A percentile compares a stretch with the other conserved stretches of the same genome.
These are phyloP conservation scores for Pyrocoelia pectoralis DNA, from an alignment of 2,888 invertebrate genomes.

Conservation along the genomic window DNA sequence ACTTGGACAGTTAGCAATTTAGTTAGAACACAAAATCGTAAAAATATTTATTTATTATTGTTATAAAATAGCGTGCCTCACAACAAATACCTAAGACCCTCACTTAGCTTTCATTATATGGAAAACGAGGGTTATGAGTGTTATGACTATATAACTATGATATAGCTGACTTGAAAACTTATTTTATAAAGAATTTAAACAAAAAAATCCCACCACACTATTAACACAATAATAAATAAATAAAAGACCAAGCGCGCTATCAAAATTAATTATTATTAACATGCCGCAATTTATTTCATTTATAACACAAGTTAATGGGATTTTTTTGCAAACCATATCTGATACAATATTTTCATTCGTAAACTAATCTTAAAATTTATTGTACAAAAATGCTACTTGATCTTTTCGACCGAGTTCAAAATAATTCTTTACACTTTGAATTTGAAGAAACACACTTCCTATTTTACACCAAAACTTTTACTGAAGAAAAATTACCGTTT, in stretches of 20 bases:
- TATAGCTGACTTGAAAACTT: background rate
- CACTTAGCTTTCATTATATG: background rate
- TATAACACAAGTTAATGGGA: background rate
- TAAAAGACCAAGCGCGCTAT: conserved; percentile 3
- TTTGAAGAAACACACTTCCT: too few species aligned
- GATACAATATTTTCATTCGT: background rate
- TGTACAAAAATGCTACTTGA: too few species aligned
- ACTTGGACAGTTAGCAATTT: conserved; percentile 20
- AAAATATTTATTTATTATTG: conserved; percentile 25
- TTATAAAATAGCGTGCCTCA: conserved; percentile 23
- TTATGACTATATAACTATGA: background rate
- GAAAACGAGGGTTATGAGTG: background rate
- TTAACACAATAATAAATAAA: conserved; percentile 12
- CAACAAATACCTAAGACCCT: background rate
- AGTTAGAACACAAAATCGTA: conserved; percentile 16
- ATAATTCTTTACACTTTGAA: too few species aligned
- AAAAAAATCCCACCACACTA: conserved; percentile 11
- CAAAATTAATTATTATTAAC: background rate
- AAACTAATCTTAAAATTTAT: too few species aligned
- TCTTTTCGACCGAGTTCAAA: too few species aligned
- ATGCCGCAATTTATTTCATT: background rate
- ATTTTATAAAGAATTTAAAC: background rate
- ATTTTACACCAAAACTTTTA: too few species aligned
- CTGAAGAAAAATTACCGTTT: too few species aligned
- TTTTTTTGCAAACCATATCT: background rate